Base-by-base conservation (phyloP, 2,888 invertebrate genomes). In the Hydraecia micacea region DNA sequence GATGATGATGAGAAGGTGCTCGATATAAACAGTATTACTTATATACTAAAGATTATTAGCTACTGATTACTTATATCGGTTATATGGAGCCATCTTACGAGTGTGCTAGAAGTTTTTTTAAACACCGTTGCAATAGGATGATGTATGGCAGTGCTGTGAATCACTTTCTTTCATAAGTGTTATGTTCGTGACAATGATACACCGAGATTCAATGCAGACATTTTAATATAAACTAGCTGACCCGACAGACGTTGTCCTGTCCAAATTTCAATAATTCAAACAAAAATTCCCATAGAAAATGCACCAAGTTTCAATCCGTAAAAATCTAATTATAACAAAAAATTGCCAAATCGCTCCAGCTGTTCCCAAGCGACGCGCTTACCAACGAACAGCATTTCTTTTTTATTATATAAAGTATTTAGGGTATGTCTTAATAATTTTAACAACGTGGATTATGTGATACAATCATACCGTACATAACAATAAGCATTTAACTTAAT, bases 21-120 rank as follows among this genome's bases (percentile, higher is more conserved):
- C 28, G n/a, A 49, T 1, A 7, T 18, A n/a, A 58, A 49, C 52
- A 76, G 80, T 81, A 76, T 80, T 69, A 76, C 49, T 73, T 25
- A 58, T 58, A 55, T 58, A 79, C 28, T 36, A 25, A 55, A 55
- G 18, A 58, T 15, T 55, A 55, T 46, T 68, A 58, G 18, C 39
- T 68, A 69, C 4, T 32, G 18, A 52, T 73, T 32, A 74, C 42
- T 46, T 28, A 46, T 58, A 46, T 52, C 5, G 1, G 39, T 13
- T 25, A 9, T 18, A 63, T 63, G 25, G 11, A 55, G 42, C 9
- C 21, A 36, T 55, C 15, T 75, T 18, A 42, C 36, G 67, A 49
- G 25, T 66, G 13, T 1, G 18, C 2, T 11, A 21, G 9, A 74
- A 32, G 21, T 46, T 5, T 11, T 32, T 76, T 32, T 65, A 39